A percentile compares a stretch with the other conserved stretches of the same genome.
These are phyloP conservation scores for Cheilosia impressa DNA, from an alignment of 2,888 invertebrate species.

Conservation along the genomic window DNA sequence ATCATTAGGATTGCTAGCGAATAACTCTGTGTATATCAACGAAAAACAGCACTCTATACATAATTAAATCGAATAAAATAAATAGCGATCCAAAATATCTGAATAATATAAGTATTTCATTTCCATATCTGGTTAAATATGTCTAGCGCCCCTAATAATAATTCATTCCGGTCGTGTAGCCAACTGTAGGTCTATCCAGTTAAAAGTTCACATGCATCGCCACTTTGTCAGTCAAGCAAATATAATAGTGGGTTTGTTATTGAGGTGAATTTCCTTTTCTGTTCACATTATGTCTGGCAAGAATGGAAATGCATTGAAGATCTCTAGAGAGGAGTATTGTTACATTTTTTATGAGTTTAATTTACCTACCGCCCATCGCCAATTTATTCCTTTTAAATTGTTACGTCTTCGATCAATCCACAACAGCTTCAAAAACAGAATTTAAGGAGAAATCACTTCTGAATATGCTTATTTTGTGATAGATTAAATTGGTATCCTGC, in stretches of 20 bases:
- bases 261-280: background rate
- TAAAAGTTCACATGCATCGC: conserved; percentile 44
- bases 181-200: conserved; percentile 27
- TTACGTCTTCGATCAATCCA: no score
- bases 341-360: no score
- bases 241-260: conserved; percentile 1
- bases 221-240: conserved; percentile 21
- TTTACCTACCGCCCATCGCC: no score
- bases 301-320: background rate
- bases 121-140: conserved; percentile 13
- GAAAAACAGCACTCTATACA: conserved; percentile 19
- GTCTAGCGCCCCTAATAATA: conserved; percentile 41
- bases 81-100: conserved; percentile 5
- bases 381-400: no score
- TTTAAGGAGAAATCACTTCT: no score
- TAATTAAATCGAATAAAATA: conserved; percentile 20
- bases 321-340: no score
- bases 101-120: conserved; percentile 18
- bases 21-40: conserved; percentile 11
- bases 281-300: conserved; percentile 8
- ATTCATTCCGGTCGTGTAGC: conserved; percentile 52
- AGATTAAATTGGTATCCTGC: no score
- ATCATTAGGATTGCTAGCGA: conserved; percentile 32
- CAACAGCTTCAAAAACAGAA: no score
- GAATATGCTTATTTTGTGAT: no score